Base-by-base conservation (phyloP, 2,888 invertebrate species). In the Hermaeophaga mercurialis region DNA sequence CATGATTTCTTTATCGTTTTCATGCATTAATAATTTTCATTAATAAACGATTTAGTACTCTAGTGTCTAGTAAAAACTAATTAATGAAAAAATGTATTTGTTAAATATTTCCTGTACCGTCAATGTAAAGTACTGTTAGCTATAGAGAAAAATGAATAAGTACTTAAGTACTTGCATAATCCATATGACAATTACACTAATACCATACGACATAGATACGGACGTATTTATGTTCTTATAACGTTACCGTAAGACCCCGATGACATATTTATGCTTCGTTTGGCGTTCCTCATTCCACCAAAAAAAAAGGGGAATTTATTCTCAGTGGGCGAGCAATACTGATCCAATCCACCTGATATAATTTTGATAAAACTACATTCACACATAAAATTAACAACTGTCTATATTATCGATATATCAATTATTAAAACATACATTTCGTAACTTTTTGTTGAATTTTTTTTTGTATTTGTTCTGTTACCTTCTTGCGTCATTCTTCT, bases 321-420 rank as follows among this genome's bases (percentile, higher is more conserved):
- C 22, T 24, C 18, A 24, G 53, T 53, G 38, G 45, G 53, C 38
- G 53, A 45, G 36, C 12, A 38, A 45, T 45, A 38, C 26, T 19
- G 36, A 41, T 28, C 22, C 17, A 34, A 45, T 26, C 45, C 53
- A 53, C 36, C 53, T 53, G 53, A 53, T 53, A 45, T 28, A 17
- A 17, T 15, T 36, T 15, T 36, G 36, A 17, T 36, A 36, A 9
- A 9, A 17, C 9, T 36, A 36, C 8, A 17, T 36, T 36, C 17
- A 36, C 36, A 36, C 36, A 36, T n/a, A n/a, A n/a, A n/a, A n/a
- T n/a, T n/a, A n/a, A n/a, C n/a, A n/a, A n/a, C n/a, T n/a, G n/a
- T n/a, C n/a, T n/a, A n/a, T n/a, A n/a, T n/a, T n/a, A n/a, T n/a
- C n/a, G n/a, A n/a, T n/a, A n/a, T n/a, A n/a, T n/a, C n/a, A n/a